Evolutionary conservation across 2,113 vertebrate genomes (phyloP), one percentile per base, ranked within the genome.

Genomic region (Xiphophorus hellerii): DNA sequence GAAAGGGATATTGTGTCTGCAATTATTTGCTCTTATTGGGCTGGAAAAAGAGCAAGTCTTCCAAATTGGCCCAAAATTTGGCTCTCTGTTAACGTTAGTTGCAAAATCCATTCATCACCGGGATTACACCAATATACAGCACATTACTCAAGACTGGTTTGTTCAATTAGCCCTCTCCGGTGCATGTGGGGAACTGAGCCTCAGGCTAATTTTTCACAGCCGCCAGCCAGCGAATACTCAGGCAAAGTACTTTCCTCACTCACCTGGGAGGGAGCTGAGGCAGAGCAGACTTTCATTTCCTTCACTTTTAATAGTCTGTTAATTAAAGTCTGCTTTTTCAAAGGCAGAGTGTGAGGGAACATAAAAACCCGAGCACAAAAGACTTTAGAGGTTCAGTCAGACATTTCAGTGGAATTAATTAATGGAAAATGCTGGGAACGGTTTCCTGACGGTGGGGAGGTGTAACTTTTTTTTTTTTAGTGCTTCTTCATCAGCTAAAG

Each of bases 231-330:
- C 75, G 77, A 80, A 86, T 83, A 64, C 84, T 92, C 89, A 88
- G 85, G 89, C 86, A 65, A 80, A 84, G 85, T 83, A 75, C 75
- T 82, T 84, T 81, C 75, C 81, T 91, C 84, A 67, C 76, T 87
- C 88, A 88, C 88, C 81, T 91, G 87, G 83, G 87, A 89, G 83
- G 82, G 84, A 73, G 68, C 78, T 82, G 76, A 83, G 48, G 74
- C 83, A 63, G 61, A 82, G 70, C 66, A 80, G 71, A 67, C 83
- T 80, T 71, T 88, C 84, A 88, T 89, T 91, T 92, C 90, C 86
- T 92, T 92, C 72, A 84, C 90, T 91, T 90, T 91, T 92, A 93
- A 91, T 92, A 87, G 87, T 73, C 77, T 83, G 72, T 90, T 92
- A 93, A 93, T 94, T 89, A 91, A 88, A 89, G 82, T 84, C 70